Percentiles rank a stretch among this genome's conserved stretches.
phyloP scores from a whole-genome alignment of 2,113 vertebrate species.

The Anguilla japonica region DNA sequence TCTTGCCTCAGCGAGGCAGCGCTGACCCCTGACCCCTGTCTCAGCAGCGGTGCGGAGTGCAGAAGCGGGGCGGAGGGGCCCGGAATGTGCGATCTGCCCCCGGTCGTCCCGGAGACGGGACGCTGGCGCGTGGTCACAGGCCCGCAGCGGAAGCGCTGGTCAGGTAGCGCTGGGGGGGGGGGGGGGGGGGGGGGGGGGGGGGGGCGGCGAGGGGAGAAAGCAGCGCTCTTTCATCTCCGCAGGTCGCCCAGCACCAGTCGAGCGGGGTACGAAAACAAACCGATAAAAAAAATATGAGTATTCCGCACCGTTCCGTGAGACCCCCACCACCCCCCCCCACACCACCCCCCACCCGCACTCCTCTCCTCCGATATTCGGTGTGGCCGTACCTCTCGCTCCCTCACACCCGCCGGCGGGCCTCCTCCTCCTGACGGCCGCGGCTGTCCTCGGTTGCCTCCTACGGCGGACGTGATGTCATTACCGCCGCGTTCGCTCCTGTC shows the following conservation, averaged over 20 bases:
- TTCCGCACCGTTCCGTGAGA: neutral
- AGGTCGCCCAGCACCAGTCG: conserved; percentile 18
- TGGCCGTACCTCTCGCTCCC: neutral
- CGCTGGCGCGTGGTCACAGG: neutral
- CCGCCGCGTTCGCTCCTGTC: neutral
- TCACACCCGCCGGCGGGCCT: neutral
- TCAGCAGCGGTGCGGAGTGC: conserved; percentile 12
- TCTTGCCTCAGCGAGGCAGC: neutral
- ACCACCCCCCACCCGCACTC: neutral
- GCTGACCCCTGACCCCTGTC: conserved; percentile 17
- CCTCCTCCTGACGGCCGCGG: too few relatives aligned
- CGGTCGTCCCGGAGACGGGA: neutral
- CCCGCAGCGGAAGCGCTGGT: neutral
- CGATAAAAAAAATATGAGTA: conserved; percentile 16
- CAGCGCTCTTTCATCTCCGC: conserved; percentile 33
- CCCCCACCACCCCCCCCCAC: too few relatives aligned
- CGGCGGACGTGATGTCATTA: neutral
- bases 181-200: neutral
- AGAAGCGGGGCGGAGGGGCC: neutral
- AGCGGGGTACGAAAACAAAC: conserved; percentile 26
- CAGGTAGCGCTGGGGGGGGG: neutral
- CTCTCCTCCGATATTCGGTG: neutral
- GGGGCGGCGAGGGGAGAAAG: neutral
- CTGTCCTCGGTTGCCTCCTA: neutral
- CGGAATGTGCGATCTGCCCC: neutral